These are phyloP conservation scores for Mormoops blainvillei DNA, from an alignment of 2,113 vertebrate genomes.

Conservation along the genomic window DNA sequence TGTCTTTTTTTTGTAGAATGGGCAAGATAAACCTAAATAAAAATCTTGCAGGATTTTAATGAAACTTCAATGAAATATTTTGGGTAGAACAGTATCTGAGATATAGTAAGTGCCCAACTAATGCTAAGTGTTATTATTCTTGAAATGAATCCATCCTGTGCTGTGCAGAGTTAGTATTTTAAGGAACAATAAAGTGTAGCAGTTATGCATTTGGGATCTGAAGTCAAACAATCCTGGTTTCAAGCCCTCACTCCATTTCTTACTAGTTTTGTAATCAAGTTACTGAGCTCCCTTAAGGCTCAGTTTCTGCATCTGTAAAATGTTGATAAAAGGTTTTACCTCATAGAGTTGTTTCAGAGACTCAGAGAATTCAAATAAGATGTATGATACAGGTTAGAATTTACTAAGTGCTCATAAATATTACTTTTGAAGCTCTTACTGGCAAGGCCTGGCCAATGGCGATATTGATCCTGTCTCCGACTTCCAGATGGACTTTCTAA, in stretches of 20 bases:
- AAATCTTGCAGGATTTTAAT: neutral
- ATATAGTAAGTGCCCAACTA: neutral
- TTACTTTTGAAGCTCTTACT: neutral
- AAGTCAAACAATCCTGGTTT: neutral
- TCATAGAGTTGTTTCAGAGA: neutral
- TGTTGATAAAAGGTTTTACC: neutral
- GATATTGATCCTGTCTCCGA: neutral
- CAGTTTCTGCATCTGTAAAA: neutral
- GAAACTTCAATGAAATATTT: neutral
- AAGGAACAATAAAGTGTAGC: neutral
- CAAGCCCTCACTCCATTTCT: neutral
- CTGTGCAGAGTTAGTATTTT: neutral
- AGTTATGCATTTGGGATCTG: neutral
- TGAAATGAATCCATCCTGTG: neutral
- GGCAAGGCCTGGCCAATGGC: neutral
- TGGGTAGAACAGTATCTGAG: neutral
- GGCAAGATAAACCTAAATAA: neutral
- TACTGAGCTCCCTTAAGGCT: neutral
- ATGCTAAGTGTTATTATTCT: neutral
- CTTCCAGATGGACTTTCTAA: neutral
- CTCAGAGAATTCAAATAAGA: neutral
- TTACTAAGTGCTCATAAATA: neutral
- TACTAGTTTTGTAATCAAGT: neutral
- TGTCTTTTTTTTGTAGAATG: neutral
- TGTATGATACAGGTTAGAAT: neutral